Conservation (phyloP, 2,888 invertebrate species). For the Tetramorium bicarinatum region DNA sequence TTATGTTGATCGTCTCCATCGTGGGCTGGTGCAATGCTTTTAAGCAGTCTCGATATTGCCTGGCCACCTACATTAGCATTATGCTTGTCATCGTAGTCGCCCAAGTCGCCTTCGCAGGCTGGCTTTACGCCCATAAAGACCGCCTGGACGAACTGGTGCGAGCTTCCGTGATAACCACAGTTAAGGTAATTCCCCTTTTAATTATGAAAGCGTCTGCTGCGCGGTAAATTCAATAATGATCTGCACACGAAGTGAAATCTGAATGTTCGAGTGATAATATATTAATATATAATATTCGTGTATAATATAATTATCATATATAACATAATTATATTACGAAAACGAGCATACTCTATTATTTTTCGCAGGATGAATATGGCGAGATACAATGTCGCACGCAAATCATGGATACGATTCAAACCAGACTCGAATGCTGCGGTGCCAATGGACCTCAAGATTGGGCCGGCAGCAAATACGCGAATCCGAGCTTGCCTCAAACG, state of each 20-base stretch:
- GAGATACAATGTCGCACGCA: constrained; percentile 78
- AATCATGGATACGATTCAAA: constrained; percentile 82
- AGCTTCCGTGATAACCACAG: constrained; percentile 82
- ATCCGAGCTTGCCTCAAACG: constrained; percentile 86
- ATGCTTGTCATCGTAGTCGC: constrained; percentile 92
- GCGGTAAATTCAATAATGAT: not conserved
- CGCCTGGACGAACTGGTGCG: constrained; percentile 90
- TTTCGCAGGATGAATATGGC: constrained; percentile 83
- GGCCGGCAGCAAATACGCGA: constrained; percentile 89
- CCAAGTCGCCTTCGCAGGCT: constrained; percentile 92
- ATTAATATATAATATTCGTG: too few relatives aligned
- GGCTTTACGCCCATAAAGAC: constrained; percentile 92
- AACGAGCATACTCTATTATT: not conserved
- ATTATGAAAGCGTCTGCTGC: not conserved
- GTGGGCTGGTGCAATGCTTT: constrained; percentile 95
- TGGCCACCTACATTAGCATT: constrained; percentile 93
- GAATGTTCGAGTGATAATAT: not conserved
- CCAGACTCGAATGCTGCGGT: constrained; percentile 92
- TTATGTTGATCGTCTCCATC: constrained; percentile 92
- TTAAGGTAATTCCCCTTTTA: constrained; percentile 79
- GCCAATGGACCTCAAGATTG: constrained; percentile 91
- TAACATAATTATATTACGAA: not conserved
- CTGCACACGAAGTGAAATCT: not conserved
- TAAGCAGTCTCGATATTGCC: constrained; percentile 92
- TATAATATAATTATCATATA: too few relatives aligned